Percentiles rank a stretch among this genome's conserved stretches.
Conservation (phyloP, 1,140 invertebrate genomes). For the Ganaspis sp. region DNA sequence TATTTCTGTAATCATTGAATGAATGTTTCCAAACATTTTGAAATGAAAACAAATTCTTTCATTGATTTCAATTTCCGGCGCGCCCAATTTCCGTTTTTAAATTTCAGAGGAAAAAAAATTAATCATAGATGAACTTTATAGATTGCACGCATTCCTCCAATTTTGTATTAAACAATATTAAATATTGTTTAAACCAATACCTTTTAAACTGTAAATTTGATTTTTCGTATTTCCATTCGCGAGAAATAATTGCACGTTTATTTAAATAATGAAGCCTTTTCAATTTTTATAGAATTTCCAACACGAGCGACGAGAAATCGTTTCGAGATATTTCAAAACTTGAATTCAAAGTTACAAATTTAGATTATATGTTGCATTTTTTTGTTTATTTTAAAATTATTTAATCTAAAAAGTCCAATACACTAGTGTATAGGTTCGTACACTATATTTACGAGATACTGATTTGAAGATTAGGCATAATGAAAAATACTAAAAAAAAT, state of each 20-base stretch:
- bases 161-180: neutral
- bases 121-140: too few species aligned
- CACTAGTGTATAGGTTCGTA: slow-evolving; percentile 17
- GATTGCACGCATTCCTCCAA: slow-evolving; percentile 14
- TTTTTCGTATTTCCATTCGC: neutral
- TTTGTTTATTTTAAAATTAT: neutral
- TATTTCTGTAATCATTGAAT: neutral
- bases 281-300: neutral
- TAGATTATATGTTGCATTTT: neutral
- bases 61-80: neutral
- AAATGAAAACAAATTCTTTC: neutral
- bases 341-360: neutral
- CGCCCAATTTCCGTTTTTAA: too few species aligned
- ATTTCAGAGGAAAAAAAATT: too few species aligned
- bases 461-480: slow-evolving; percentile 42
- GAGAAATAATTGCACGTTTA: neutral
- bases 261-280: neutral
- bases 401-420: slow-evolving; percentile 18
- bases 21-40: neutral
- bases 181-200: too few species aligned
- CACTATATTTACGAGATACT: neutral
- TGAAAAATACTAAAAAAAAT: slow-evolving; percentile 53
- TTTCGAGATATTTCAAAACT: neutral
- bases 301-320: neutral
- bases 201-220: too few species aligned